Percentiles rank a stretch among this genome's conserved stretches.
These are phyloP conservation scores for Muscicapa striata DNA, from an alignment of 2,797 vertebrate species.

Conservation along the genomic window DNA sequence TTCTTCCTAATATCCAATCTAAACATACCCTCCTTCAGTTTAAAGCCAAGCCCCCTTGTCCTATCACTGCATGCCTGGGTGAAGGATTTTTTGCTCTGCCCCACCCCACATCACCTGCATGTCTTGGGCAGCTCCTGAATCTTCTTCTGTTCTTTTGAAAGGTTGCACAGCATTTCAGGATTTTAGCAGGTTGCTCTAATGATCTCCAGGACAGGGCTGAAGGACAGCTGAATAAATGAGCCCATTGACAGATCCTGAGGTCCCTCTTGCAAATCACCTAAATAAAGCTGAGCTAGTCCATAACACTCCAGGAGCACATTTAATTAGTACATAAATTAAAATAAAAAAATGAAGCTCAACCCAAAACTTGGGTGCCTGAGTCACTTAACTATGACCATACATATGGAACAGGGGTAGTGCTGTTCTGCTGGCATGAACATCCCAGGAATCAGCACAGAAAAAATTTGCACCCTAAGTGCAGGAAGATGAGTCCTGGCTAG, in stretches of 20 bases:
- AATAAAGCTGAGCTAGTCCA: neutral
- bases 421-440: neutral
- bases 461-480: neutral
- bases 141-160: neutral
- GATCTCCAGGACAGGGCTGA: neutral
- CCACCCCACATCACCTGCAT: fast-evolving
- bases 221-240: neutral
- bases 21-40: neutral
- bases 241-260: neutral
- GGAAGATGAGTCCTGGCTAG: neutral
- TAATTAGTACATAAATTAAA: neutral
- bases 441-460: neutral
- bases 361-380: neutral
- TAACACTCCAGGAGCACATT: neutral
- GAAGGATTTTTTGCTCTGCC: neutral
- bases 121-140: neutral
- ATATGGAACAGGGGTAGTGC: neutral
- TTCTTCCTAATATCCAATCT: neutral
- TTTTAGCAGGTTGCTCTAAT: neutral
- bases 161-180: neutral
- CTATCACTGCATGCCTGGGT: neutral
- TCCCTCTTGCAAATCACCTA: neutral
- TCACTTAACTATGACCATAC: neutral
- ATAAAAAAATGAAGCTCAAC: neutral
- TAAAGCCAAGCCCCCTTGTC: neutral